Evolutionary conservation across 2,113 vertebrate genomes (phyloP).

Genomic region (Osmerus mordax): DNA sequence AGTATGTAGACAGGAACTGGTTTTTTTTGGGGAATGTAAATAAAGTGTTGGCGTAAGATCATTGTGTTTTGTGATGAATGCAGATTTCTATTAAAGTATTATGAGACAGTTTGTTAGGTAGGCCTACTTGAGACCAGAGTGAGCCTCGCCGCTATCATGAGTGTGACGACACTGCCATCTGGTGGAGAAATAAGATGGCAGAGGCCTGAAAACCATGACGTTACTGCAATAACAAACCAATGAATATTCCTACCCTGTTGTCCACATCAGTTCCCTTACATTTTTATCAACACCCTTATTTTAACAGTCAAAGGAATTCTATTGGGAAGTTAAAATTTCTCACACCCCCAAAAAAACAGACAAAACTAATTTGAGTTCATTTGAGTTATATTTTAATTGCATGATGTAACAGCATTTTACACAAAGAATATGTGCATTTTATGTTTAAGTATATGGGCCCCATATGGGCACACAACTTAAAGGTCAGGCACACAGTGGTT

Average conservation of each 20-base stretch:
- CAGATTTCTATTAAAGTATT: too few relatives aligned
- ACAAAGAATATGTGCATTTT: too few relatives aligned
- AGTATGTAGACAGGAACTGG: too few relatives aligned
- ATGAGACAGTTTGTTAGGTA: too few relatives aligned
- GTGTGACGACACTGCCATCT: conserved; percentile 23
- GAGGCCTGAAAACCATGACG: background rate
- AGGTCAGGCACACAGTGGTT: conserved; percentile 63
- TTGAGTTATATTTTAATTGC: too few relatives aligned
- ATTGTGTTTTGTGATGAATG: background rate
- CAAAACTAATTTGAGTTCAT: too few relatives aligned
- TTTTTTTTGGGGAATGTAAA: background rate
- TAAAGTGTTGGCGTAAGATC: background rate
- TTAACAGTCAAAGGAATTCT: too few relatives aligned
- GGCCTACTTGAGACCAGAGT: too few relatives aligned
- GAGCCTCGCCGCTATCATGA: background rate
- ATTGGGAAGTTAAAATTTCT: too few relatives aligned
- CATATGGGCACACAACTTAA: conserved; percentile 16
- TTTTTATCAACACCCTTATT: background rate
- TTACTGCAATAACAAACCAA: background rate
- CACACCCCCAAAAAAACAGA: too few relatives aligned
- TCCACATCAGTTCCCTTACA: background rate
- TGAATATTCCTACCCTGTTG: background rate
- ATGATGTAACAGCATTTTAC: too few relatives aligned
- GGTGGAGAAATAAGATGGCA: conserved; percentile 18
- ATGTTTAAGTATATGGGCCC: too few relatives aligned